phyloP scores from a whole-genome alignment of 1,140 invertebrate genomes.

The Ladona fulva region DNA sequence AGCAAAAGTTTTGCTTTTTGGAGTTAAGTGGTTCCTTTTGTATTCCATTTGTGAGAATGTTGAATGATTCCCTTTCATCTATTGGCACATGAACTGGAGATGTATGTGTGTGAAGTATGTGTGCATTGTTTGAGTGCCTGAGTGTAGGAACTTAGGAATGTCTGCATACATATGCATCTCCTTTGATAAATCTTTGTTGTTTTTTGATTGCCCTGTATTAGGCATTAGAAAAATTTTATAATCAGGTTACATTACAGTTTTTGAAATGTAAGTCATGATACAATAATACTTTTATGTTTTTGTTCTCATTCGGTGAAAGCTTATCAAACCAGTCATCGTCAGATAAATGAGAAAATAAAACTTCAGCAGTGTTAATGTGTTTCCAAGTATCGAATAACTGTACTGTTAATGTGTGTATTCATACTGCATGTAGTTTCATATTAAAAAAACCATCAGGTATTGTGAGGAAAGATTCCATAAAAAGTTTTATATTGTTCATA shows the following conservation, averaged over 20 bases:
- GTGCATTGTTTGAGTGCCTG: background rate
- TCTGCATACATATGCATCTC: too few relatives aligned
- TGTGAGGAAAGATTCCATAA: background rate
- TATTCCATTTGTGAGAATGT: background rate
- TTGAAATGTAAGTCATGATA: background rate
- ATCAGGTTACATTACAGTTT: background rate
- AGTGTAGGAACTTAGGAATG: too few relatives aligned
- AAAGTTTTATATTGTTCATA: background rate
- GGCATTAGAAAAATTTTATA: background rate
- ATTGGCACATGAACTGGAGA: background rate
- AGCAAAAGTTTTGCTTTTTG: background rate
- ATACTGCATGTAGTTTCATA: background rate
- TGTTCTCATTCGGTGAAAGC: background rate
- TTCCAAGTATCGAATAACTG: background rate
- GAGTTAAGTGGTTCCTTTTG: background rate
- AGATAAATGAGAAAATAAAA: background rate
- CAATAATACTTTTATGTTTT: constrained; percentile 1
- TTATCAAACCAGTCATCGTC: background rate
- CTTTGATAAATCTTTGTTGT: background rate
- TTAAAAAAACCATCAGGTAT: background rate
- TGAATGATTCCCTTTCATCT: background rate
- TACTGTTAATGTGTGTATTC: constrained; percentile 1
- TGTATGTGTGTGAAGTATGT: background rate
- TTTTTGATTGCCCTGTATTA: background rate
- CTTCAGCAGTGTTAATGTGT: background rate